Evolutionary conservation across 2,888 invertebrate species (phyloP), one percentile per base, ranked within the genome.

Genomic region (Pyrocoelia pectoralis): DNA sequence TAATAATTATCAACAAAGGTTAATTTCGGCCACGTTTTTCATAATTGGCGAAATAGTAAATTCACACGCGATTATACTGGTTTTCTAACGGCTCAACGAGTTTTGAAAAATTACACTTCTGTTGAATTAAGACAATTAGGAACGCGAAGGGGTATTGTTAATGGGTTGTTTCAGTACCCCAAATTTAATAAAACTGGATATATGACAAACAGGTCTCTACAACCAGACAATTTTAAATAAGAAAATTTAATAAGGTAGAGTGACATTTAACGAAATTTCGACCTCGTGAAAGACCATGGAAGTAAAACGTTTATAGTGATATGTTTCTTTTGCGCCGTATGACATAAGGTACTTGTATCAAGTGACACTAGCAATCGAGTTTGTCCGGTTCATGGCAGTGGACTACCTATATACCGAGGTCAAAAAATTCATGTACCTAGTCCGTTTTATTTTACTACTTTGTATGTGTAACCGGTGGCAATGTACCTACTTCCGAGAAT

Each of bases 311-410:
- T 24, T 46, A 51, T 63, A 48, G 28, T 60, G 67, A 74, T 73
- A 68, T 72, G 65, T 66, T 70, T 72, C 63, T 68, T 73, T 69
- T 63, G 52, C 56, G 40, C 17, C 19, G 51, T 61, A 62, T 69
- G 71, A 73, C 71, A 75, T 73, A 71, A 73, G 70, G 73, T 69
- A 72, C 73, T 70, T 74, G 70, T 73, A 74, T 73, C 73, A 73
- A 73, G 69, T 74, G 73, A 72, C 73, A 75, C 72, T 71, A 68
- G 67, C 58, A 72, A 75, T 77, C 77, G 70, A 71, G 78, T 78
- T 78, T 76, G 72, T 75, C 76, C 76, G 70, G 75, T 77, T 74
- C 71, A 72, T 64, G 70, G 62, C 68, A 68, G 66, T 72, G 70
- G 68, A 73, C 69, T 73, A 63, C 63, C 58, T 63, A 71, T 69